Base-by-base conservation (phyloP, 2,888 invertebrate genomes). In the Diachrysia chrysitis region DNA sequence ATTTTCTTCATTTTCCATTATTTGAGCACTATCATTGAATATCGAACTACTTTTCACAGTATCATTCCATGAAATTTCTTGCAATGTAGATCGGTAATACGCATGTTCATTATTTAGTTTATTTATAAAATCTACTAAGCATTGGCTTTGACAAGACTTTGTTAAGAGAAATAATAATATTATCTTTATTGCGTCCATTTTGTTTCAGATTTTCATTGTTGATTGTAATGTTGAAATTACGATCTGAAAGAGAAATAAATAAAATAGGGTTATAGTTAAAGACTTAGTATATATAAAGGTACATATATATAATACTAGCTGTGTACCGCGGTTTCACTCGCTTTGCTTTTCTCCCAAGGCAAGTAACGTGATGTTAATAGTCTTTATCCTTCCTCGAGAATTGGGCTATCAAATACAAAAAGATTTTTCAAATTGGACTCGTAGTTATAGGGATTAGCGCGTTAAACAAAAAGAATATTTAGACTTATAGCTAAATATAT, bases 21-120 rank as follows among this genome's bases (percentile, higher is more conserved):
- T 5, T n/a, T 2, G 14, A n/a, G 5, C 5, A 42, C 14, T 42
- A 6, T n/a, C n/a, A 0, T 16, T n/a, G 6, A 6, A 1, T 6
- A n/a, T 16, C 2, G 14, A 14, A 2, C 93, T 89, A 16, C n/a
- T n/a, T n/a, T 91, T 79, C 0, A 93, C 58, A 5, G 92, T 90
- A 14, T 90, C 87, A 16, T 88, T 84, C 96, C 96, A 96, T 0
- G 93, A 85, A 51, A 95, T 83, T 1, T 88, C 83, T 0, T 95
- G 93, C 0, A 89, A 91, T 25, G 89, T 76, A 0, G 88, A 76
- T 59, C 95, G 94, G 21, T 90, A 89, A 57, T 89, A 85, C 3
- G 86, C 79, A 0, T 85, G 83, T 2, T 91, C 85, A 48, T 85
- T 74, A 71, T 95, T 94, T 2, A 94, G 85, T 32, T 84, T 85